Percentiles rank a stretch among this genome's conserved stretches.
These are phyloP conservation scores for Holocentrus rufus DNA, from an alignment of 2,797 vertebrate species.

Conservation along the genomic window DNA sequence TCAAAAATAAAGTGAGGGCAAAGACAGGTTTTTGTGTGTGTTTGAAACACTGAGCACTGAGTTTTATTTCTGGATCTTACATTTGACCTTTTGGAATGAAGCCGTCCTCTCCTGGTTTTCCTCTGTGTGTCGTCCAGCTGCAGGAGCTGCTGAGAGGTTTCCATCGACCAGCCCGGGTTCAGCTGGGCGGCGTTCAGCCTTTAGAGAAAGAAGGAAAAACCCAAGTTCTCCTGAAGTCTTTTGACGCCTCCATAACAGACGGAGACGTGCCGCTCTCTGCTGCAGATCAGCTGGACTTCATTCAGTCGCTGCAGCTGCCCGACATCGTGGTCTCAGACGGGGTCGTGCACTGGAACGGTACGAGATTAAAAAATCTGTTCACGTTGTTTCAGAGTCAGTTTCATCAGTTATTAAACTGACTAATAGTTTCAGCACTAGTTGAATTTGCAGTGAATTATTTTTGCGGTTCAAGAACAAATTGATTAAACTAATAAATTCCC, in stretches of 20 bases:
- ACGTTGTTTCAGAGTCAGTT: too few relatives aligned
- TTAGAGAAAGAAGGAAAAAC: slow-evolving; percentile 48
- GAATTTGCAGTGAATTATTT: too few relatives aligned
- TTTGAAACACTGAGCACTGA: too few relatives aligned
- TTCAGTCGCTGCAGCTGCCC: slow-evolving; percentile 42
- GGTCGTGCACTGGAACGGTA: slow-evolving; percentile 74
- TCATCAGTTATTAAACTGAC: too few relatives aligned
- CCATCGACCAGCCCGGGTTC: slow-evolving; percentile 26
- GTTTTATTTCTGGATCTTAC: not conserved
- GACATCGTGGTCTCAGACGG: slow-evolving; percentile 48
- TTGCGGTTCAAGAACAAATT: too few relatives aligned
- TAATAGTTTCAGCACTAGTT: too few relatives aligned
- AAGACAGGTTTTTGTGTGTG: not conserved
- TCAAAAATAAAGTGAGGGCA: slow-evolving; percentile 61
- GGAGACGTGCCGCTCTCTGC: slow-evolving; percentile 27
- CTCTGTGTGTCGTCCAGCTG: slow-evolving; percentile 53
- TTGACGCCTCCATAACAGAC: slow-evolving; percentile 37
- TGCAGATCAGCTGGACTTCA: slow-evolving; percentile 53
- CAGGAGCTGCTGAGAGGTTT: slow-evolving; percentile 66
- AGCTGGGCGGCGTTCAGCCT: slow-evolving; percentile 53
- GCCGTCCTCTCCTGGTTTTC: not conserved
- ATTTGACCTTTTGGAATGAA: too few relatives aligned
- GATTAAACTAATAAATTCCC: too few relatives aligned
- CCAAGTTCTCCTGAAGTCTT: slow-evolving; percentile 51
- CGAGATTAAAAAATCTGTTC: not conserved